Evolutionary conservation across 92 coral and sea anemone species (phyloP).

Genomic region (Pocillopora meandrina): DNA sequence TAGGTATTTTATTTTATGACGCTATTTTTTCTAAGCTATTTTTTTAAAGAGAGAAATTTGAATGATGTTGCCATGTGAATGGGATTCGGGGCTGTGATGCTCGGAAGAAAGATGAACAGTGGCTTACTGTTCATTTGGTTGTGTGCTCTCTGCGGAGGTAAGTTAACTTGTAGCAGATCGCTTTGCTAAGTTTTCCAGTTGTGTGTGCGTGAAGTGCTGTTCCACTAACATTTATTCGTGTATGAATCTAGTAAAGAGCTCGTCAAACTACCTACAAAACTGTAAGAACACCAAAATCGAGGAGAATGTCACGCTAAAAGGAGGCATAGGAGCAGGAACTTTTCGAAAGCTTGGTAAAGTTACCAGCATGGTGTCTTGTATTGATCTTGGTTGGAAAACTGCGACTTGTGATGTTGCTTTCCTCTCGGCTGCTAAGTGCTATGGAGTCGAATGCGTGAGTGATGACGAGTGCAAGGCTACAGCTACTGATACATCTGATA

Average conservation of each 20-base stretch:
- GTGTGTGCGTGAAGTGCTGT: conserved; percentile 22
- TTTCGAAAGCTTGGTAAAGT: conserved; percentile 96
- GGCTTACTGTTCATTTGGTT: conserved; percentile 21
- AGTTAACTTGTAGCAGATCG: background rate
- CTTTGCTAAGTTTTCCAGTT: background rate
- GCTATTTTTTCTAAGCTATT: background rate
- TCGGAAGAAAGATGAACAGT: background rate
- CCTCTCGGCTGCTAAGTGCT: conserved; percentile 93
- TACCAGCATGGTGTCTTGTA: conserved; percentile 95
- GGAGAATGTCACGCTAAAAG: conserved; percentile 95
- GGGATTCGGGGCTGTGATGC: background rate
- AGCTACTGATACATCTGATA: conserved; percentile 97
- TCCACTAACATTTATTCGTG: conserved; percentile 34
- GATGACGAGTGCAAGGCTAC: conserved; percentile 98
- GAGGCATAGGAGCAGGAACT: conserved; percentile 99
- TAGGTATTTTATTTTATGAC: background rate
- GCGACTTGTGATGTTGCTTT: conserved; percentile 97
- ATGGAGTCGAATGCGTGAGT: conserved; percentile 98
- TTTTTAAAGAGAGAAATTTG: background rate
- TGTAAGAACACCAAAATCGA: conserved; percentile 94
- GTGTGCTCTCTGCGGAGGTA: conserved; percentile 38
- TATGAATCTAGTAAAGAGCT: conserved; percentile 31
- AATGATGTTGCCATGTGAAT: conserved; percentile 24
- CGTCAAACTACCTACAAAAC: conserved; percentile 63
- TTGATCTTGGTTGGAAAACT: conserved; percentile 95